Conservation (phyloP, 2,888 invertebrate genomes). For the Mythimna lalbum region DNA sequence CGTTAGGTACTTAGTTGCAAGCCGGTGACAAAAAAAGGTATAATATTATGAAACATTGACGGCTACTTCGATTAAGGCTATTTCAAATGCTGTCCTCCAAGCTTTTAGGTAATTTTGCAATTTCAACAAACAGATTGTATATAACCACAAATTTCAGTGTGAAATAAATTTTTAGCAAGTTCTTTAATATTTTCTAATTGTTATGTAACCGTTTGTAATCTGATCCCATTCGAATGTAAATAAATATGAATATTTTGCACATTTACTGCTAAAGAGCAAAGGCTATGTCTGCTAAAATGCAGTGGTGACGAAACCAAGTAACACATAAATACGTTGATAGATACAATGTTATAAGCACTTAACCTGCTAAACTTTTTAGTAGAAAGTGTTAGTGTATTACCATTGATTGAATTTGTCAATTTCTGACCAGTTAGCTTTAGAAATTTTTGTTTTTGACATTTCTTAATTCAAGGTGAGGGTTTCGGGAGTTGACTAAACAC, state of each 20-base stretch:
- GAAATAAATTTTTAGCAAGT: neutral
- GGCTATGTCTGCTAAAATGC: constrained; percentile 1
- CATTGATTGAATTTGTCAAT: neutral
- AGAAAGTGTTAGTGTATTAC: constrained; percentile 27
- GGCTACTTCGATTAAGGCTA: too few species aligned
- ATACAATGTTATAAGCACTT: constrained; percentile 6
- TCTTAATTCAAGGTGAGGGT: too few species aligned
- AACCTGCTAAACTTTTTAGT: constrained; percentile 41
- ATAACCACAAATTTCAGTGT: neutral
- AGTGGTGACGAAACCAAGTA: constrained; percentile 13
- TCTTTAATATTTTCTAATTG: neutral
- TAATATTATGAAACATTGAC: neutral
- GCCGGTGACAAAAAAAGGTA: neutral
- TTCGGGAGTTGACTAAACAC: too few species aligned
- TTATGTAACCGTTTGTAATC: constrained; percentile 8
- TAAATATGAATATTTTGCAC: neutral
- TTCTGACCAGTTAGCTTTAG: neutral
- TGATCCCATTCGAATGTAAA: constrained; percentile 9
- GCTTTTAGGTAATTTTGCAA: neutral
- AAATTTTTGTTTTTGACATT: neutral
- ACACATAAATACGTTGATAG: constrained; percentile 9
- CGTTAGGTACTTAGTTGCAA: neutral
- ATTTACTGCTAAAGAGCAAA: constrained; percentile 12
- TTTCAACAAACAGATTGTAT: neutral
- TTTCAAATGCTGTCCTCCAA: neutral